A percentile compares a stretch with the other conserved stretches of the same genome.
phyloP scores from a whole-genome alignment of 2,113 vertebrate genomes.

The Fregata magnificens region DNA sequence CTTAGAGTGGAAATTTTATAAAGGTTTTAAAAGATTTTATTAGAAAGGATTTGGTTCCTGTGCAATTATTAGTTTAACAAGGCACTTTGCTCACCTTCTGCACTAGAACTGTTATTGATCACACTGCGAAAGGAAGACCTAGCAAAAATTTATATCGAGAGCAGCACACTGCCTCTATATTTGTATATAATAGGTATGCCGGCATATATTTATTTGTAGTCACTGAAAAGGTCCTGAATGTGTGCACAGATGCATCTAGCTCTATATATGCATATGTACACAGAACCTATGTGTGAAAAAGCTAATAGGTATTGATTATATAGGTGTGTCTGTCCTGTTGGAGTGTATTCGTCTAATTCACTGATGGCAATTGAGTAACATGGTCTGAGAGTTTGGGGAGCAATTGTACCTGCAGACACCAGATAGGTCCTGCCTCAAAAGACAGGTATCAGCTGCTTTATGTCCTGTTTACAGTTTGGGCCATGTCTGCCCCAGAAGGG shows the following conservation, averaged over 20 bases:
- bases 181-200: background rate
- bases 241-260: background rate
- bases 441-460: background rate
- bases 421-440: background rate
- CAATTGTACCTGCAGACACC: background rate
- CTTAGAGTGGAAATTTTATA: conserved; percentile 24
- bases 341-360: background rate
- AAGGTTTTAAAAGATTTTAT: conserved; percentile 53
- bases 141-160: background rate
- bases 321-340: background rate
- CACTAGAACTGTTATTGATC: conserved; percentile 26
- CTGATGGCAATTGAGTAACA: background rate
- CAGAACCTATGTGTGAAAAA: background rate
- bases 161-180: background rate
- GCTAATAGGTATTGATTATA: background rate
- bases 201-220: background rate
- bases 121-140: background rate
- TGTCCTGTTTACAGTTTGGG: background rate
- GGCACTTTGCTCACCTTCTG: background rate
- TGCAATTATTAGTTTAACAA: conserved; percentile 54
- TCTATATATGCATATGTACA: background rate
- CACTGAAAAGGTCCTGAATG: background rate
- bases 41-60: conserved; percentile 31
- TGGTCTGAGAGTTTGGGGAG: background rate
- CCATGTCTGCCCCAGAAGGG: background rate